Evolutionary conservation across 1,140 invertebrate species (phyloP).

Genomic region (Pristionchus pacificus): DNA sequence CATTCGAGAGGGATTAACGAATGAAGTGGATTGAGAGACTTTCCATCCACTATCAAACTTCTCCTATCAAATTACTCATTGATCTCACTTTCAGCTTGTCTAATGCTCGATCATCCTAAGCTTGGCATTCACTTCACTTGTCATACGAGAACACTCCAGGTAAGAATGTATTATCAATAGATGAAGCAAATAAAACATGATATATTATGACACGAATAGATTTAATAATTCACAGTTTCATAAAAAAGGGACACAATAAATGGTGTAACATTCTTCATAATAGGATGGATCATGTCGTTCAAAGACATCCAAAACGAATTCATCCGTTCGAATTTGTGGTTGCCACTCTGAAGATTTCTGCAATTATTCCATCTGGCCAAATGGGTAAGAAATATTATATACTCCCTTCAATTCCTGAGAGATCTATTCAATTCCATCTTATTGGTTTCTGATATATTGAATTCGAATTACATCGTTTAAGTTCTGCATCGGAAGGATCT

Average conservation of each 20-base stretch:
- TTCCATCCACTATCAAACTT: no score
- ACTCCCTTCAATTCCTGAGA: conserved; percentile 2
- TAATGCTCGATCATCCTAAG: conserved; percentile 27
- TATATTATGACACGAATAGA: no score
- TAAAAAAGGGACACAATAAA: no score
- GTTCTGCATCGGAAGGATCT: no score
- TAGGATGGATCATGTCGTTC: conserved; percentile 3
- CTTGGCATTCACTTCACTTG: conserved; percentile 32
- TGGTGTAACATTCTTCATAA: no score
- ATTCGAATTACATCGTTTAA: background rate
- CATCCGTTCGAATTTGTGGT: conserved; percentile 19
- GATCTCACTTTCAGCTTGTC: conserved; percentile 29
- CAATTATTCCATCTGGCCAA: conserved; percentile 27
- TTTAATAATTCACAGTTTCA: no score
- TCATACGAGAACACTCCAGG: conserved; percentile 21
- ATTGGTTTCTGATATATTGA: conserved; percentile 2
- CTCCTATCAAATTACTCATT: no score
- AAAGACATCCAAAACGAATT: conserved; percentile 24
- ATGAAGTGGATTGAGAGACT: no score
- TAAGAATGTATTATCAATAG: background rate
- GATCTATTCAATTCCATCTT: no score
- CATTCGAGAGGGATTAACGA: no score
- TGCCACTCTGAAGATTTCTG: conserved; percentile 22
- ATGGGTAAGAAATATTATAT: conserved; percentile 13
- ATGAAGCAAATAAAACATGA: no score